A percentile compares a stretch with the other conserved stretches of the same genome.
phyloP scores from a whole-genome alignment of 2,888 invertebrate genomes.

The Pegoplata infirma region DNA sequence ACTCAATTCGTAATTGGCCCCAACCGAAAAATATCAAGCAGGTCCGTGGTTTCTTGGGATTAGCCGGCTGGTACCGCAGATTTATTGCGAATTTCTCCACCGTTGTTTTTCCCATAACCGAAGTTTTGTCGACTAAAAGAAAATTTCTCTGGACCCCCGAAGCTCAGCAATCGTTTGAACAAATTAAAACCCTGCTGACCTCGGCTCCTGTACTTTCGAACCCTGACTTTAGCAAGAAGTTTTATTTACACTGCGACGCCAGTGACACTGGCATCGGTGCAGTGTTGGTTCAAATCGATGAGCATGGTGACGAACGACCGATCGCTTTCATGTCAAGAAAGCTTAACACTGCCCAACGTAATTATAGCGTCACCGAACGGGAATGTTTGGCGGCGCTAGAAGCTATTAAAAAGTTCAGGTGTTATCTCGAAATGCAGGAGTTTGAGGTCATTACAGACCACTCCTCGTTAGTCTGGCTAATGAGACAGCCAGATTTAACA shows the following conservation, averaged over 20 bases:
- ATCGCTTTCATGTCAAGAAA: neutral
- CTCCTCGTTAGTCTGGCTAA: no score
- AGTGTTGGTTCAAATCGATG: neutral
- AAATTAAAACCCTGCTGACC: neutral
- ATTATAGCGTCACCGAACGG: no score
- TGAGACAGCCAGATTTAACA: no score
- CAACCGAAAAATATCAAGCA: slow-evolving; percentile 50
- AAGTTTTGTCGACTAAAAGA: neutral
- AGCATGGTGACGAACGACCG: neutral
- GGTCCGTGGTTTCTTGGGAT: slow-evolving; percentile 34
- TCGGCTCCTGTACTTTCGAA: neutral
- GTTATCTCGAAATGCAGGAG: no score
- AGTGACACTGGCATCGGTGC: no score
- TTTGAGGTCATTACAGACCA: neutral
- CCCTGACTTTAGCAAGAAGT: no score
- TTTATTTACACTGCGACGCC: no score
- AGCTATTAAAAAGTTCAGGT: no score
- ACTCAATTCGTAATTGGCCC: slow-evolving; percentile 24
- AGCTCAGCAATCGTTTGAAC: neutral
- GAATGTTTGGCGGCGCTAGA: no score
- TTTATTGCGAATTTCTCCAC: no score
- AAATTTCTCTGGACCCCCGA: neutral
- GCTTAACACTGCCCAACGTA: neutral
- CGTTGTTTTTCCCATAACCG: neutral
- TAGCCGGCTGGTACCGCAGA: no score